phyloP scores from a whole-genome alignment of 1,140 invertebrate species.

The Tetragnatha versicolor region DNA sequence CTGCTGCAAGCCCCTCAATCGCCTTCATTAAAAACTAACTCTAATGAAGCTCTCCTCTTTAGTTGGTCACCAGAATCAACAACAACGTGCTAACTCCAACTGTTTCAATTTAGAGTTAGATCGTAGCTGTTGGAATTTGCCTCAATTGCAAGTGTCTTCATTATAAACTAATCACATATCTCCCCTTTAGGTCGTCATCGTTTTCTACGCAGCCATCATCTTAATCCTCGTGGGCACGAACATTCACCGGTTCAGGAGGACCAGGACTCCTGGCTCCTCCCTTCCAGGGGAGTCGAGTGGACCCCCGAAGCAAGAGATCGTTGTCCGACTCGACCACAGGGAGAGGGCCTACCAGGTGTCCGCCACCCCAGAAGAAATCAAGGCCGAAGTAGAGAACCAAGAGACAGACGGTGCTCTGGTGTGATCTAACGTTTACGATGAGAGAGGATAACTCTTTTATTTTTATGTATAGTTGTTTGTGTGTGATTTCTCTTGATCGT shows the following conservation, averaged over 20 bases:
- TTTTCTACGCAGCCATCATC: constrained; percentile 63
- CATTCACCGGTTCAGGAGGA: constrained; percentile 57
- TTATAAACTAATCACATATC: not conserved
- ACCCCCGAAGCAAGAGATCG: constrained; percentile 31
- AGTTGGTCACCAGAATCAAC: no score
- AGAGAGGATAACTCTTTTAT: not conserved
- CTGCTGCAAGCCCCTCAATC: no score
- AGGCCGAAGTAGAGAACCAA: constrained; percentile 43
- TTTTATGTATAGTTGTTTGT: constrained; percentile 14
- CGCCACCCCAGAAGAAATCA: constrained; percentile 43
- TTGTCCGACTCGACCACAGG: constrained; percentile 37
- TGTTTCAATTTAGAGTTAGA: no score
- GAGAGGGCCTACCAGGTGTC: constrained; percentile 40
- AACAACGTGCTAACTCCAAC: no score
- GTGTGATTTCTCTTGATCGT: not conserved
- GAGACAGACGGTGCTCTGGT: constrained; percentile 45
- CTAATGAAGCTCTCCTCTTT: no score
- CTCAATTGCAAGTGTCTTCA: not conserved
- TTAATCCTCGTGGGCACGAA: constrained; percentile 62
- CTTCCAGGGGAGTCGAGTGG: not conserved
- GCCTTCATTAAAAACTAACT: no score
- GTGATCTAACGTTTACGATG: not conserved
- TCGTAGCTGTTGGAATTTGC: not conserved
- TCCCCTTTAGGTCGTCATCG: constrained; percentile 60
- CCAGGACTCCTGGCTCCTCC: not conserved